Base-by-base conservation (phyloP, 2,797 vertebrate species). In the Acipenser ruthenus region DNA sequence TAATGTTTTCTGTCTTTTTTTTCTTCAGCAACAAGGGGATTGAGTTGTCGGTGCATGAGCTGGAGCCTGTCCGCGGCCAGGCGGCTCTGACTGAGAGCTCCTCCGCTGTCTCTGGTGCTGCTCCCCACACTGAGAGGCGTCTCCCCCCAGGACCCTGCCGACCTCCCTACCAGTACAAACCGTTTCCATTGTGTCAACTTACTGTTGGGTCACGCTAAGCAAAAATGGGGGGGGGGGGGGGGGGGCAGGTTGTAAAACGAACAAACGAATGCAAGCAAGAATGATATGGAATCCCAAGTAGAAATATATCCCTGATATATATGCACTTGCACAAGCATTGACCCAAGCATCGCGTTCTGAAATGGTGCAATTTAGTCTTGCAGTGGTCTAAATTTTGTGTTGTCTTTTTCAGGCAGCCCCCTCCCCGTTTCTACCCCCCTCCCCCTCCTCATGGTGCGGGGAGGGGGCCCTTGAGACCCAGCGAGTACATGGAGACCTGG, bases 21-120 rank as follows among this genome's bases (percentile, higher is more conserved):
- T 69, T 50, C 18, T 15, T 0, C 72, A 90, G 88, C 58, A 90
- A 90, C 8, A 11, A 61, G 0, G 83, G 84, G 18, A 90, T 90
- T 60, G 82, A 88, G 2, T 66, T 79, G 56, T 52, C 37, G 0
- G 77, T 1, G 37, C 37, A 5, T 5, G 37, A 82, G 18, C 67
- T 71, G 74, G 77, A 84, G 70, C 81, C 82, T 1, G 15, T 63
- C 48, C 77, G 67, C 69, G 84, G 86, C 0, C 8, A 9, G 0
- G 73, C 80, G 4, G 2, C 7, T 2, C 60, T 10, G 1, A 63
- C 51, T 1, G 72, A 56, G 0, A 0, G 6, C 13, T 23, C 10
- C 7, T 15, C 60, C 6, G 1, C n/a, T 1, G 6, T 0, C 52
- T 7, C 6, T n/a, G 15, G 55, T 11, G 10, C 55, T n/a, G 12